Evolutionary conservation across 2,888 invertebrate species (phyloP).

Genomic region (Corbicula japonica): DNA sequence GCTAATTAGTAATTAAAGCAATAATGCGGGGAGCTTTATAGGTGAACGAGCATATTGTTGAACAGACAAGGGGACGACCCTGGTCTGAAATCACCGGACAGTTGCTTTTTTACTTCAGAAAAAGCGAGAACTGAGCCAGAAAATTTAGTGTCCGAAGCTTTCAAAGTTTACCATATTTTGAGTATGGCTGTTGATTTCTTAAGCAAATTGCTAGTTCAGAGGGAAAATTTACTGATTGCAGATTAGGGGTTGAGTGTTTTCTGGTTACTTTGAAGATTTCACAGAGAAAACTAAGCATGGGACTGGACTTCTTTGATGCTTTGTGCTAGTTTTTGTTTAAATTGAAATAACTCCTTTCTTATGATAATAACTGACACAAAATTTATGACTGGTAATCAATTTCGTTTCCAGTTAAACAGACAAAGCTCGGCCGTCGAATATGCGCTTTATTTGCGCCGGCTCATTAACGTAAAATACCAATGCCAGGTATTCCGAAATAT

Average conservation of each 20-base stretch:
- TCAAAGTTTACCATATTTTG: constrained; percentile 28
- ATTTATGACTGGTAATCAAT: constrained; percentile 34
- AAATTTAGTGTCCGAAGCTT: constrained; percentile 48
- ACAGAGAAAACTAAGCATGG: constrained; percentile 15
- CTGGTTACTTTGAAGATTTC: constrained; percentile 27
- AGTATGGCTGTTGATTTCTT: constrained; percentile 3
- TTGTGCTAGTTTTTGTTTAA: constrained; percentile 57
- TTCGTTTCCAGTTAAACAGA: too few species aligned
- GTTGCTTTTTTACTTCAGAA: constrained; percentile 13
- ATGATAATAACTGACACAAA: constrained; percentile 36
- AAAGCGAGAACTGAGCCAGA: constrained; percentile 29
- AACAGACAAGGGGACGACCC: constrained; percentile 44
- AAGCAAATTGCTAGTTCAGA: constrained; percentile 21
- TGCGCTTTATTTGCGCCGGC: too few species aligned
- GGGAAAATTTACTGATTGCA: constrained; percentile 41
- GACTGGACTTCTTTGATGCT: constrained; percentile 41
- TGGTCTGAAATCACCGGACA: constrained; percentile 24
- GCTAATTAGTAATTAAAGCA: constrained; percentile 49
- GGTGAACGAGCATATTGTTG: constrained; percentile 47
- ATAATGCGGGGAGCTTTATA: constrained; percentile 17
- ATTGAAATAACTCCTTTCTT: constrained; percentile 45
- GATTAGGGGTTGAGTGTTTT: constrained; percentile 28
- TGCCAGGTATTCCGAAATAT: too few species aligned
- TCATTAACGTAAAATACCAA: too few species aligned
- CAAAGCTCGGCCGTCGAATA: too few species aligned